Conservation (phyloP, 2,888 invertebrate species). For the Marasmarcha lunaedactyla region DNA sequence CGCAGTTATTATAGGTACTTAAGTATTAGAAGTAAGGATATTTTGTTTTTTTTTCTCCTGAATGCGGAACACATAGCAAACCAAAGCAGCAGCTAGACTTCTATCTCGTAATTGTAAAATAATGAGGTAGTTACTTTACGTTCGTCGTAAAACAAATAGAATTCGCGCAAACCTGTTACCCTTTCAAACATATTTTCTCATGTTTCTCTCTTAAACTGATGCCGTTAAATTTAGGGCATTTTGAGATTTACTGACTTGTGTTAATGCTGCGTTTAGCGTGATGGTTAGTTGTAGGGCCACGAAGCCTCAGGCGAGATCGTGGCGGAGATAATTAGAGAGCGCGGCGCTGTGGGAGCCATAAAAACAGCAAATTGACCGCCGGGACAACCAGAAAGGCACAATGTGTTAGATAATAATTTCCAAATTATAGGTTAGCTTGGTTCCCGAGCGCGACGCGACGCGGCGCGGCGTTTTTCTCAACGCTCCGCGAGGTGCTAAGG, state of each 20-base stretch:
- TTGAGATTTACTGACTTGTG: slow-evolving; percentile 20
- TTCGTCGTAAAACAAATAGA: slow-evolving; percentile 62
- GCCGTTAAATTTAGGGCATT: slow-evolving; percentile 21
- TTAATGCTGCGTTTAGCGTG: slow-evolving; percentile 12
- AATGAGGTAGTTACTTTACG: slow-evolving; percentile 42
- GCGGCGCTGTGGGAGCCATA: slow-evolving; percentile 68
- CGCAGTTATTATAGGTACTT: too few relatives aligned
- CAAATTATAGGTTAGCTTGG: slow-evolving; percentile 68
- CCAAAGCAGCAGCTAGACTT: background rate
- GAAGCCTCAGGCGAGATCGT: slow-evolving; percentile 57
- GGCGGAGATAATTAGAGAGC: slow-evolving; percentile 67
- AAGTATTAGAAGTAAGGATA: too few relatives aligned
- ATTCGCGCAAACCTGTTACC: slow-evolving; percentile 54
- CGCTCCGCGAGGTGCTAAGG: slow-evolving; percentile 64
- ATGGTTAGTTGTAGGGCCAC: slow-evolving; percentile 19
- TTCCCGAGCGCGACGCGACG: slow-evolving; percentile 52
- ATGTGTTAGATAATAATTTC: slow-evolving; percentile 72
- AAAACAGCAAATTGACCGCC: slow-evolving; percentile 71
- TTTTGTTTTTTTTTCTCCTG: too few relatives aligned
- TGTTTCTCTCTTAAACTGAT: slow-evolving; percentile 41
- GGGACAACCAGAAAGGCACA: slow-evolving; percentile 71
- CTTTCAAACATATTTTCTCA: slow-evolving; percentile 56
- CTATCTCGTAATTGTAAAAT: slow-evolving; percentile 22
- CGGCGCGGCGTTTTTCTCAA: slow-evolving; percentile 52
- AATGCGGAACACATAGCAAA: background rate